These are phyloP conservation scores for Scaeva pyrastri DNA, from an alignment of 2,888 invertebrate genomes.

Conservation along the genomic window DNA sequence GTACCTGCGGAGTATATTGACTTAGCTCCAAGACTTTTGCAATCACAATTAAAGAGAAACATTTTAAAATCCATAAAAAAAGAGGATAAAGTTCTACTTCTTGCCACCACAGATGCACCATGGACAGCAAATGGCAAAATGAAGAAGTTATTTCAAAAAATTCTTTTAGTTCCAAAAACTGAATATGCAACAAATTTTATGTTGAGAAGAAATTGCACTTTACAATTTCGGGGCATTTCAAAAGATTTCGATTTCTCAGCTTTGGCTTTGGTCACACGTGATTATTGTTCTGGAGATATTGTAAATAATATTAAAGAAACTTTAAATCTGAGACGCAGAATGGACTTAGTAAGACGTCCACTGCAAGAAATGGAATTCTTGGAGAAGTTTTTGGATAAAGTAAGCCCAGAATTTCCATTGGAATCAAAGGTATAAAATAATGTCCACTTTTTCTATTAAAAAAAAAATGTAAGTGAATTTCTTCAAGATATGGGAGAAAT, in stretches of 20 bases:
- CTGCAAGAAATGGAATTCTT: conserved; percentile 80
- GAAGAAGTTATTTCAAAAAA: conserved; percentile 80
- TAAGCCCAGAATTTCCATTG: conserved; percentile 78
- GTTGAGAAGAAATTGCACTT: conserved; percentile 80
- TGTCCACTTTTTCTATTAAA: not conserved
- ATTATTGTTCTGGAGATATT: conserved; percentile 83
- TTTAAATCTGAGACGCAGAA: conserved; percentile 79
- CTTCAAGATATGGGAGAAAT: conserved; percentile 69
- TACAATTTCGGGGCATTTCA: conserved; percentile 77
- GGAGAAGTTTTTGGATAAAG: conserved; percentile 78
- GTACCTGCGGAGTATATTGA: conserved; percentile 81
- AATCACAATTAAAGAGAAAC: conserved; percentile 84
- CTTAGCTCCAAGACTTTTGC: conserved; percentile 85
- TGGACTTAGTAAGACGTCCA: conserved; percentile 77
- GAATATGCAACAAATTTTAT: conserved; percentile 82
- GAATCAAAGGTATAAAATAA: conserved; percentile 78
- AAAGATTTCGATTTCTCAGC: conserved; percentile 78
- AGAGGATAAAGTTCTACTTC: conserved; percentile 85
- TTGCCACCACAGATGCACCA: conserved; percentile 85
- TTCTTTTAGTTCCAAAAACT: conserved; percentile 80
- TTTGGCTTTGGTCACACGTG: conserved; percentile 80
- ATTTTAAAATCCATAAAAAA: conserved; percentile 85
- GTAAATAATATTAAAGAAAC: conserved; percentile 78
- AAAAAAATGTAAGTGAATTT: not conserved
- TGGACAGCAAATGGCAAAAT: conserved; percentile 84